phyloP scores from a whole-genome alignment of 2,113 vertebrate genomes.

The Gasterosteus aculeatus region DNA sequence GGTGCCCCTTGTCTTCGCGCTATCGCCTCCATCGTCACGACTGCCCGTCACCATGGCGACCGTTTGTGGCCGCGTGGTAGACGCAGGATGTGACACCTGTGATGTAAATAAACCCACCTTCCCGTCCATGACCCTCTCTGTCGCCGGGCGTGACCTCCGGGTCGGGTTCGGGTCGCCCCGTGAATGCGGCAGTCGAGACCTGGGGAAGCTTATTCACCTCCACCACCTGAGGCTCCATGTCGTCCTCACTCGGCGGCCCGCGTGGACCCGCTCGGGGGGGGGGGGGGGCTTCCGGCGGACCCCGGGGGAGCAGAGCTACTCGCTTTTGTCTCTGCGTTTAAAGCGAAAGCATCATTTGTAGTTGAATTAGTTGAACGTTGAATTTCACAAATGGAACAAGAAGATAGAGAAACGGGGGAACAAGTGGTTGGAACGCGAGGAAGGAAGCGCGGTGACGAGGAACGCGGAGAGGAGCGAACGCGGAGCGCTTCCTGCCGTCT shows the following conservation, averaged over 20 bases:
- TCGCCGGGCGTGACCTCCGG: background rate
- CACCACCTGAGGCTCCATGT: background rate
- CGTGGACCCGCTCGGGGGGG: too few relatives aligned
- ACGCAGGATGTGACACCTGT: background rate
- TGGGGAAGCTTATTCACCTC: background rate
- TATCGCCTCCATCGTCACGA: too few relatives aligned
- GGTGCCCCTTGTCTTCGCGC: conserved; percentile 55
- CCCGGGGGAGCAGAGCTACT: too few relatives aligned
- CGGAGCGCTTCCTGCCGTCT: conserved; percentile 77
- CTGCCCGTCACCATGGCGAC: too few relatives aligned
- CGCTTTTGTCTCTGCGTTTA: background rate
- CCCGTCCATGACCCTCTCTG: background rate
- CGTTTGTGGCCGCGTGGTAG: too few relatives aligned
- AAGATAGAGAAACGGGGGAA: conserved; percentile 18
- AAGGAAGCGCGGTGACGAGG: conserved; percentile 38
- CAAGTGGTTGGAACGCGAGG: conserved; percentile 72
- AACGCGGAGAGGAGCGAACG: conserved; percentile 43
- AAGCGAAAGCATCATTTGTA: conserved; percentile 36
- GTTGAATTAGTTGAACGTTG: conserved; percentile 65
- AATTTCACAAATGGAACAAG: conserved; percentile 62
- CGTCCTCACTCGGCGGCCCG: too few relatives aligned
- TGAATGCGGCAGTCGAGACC: background rate
- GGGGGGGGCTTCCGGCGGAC: too few relatives aligned
- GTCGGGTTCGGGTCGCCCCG: background rate
- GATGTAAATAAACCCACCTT: background rate